Conservation (phyloP, 2,113 vertebrate genomes). For the Terrapene triunguis region DNA sequence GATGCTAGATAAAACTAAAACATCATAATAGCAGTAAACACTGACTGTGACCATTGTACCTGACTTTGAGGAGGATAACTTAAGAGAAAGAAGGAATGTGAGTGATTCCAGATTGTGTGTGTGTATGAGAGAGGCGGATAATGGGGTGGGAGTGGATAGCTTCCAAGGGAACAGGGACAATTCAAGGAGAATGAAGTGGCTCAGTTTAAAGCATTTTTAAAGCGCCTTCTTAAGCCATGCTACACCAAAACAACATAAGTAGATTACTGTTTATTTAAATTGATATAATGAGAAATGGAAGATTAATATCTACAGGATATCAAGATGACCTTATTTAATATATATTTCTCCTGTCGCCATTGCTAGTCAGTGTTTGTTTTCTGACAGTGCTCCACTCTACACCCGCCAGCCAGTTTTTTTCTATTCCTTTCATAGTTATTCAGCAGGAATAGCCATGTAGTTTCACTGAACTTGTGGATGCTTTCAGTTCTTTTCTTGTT, state of each 20-base stretch:
- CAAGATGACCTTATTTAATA: constrained; percentile 35
- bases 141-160: background rate
- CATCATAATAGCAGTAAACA: constrained; percentile 41
- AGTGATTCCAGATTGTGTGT: background rate
- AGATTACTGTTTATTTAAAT: background rate
- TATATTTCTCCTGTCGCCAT: background rate
- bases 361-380: background rate
- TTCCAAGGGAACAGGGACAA: background rate
- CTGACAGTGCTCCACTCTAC: constrained; percentile 47
- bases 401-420: constrained; percentile 56
- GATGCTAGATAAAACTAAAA: constrained; percentile 56
- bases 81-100: background rate
- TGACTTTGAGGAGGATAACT: constrained; percentile 15
- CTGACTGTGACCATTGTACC: constrained; percentile 25
- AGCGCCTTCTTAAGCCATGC: constrained; percentile 24
- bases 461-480: constrained; percentile 25
- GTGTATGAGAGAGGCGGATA: background rate
- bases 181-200: background rate
- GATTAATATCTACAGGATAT: constrained; percentile 26
- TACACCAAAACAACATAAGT: constrained; percentile 1
- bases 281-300: background rate
- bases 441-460: constrained; percentile 52
- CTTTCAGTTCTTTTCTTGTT: constrained; percentile 65
- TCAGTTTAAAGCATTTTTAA: background rate
- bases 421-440: constrained; percentile 42